Evolutionary conservation across 2,113 vertebrate species (phyloP), one percentile per base, ranked within the genome.

Genomic region (Tichodroma muraria): DNA sequence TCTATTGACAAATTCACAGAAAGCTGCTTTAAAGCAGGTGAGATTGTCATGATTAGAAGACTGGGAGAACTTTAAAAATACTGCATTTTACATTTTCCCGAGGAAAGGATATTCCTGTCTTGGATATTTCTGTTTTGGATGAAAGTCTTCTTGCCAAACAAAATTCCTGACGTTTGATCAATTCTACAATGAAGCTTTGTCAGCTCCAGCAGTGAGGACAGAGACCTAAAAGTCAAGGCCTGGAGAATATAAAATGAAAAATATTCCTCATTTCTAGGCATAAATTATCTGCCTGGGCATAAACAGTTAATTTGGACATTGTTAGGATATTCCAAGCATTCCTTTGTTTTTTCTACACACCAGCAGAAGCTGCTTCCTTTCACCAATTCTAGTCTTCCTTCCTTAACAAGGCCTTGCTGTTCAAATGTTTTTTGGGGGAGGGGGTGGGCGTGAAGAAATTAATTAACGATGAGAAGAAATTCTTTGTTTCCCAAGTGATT

Each of bases 371-470:
- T 52, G 6, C 19, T 66, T 65, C 22, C 23, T 47, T 28, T 63
- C 45, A 15, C 16, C 20, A 64, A 0, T 49, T n/a, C 8, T 16
- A 54, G 10, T 4, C 47, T 52, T 45, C 42, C 21, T 79, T 59
- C 33, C 18, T 54, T 40, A 54, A 5, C 17, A 8, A 1, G 8
- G 10, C 15, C 28, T 28, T 37, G 35, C 3, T 79, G 25, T 40
- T 30, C 18, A 37, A 31, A 35, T 0, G 0, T 2, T 33, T 69
- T 76, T 5, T 10, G 11, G 18, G 27, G 31, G 24, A 15, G 3
- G 2, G 11, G 4, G 5, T 22, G 8, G 7, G 2, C 30, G 10
- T 49, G n/a, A 90, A 30, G 10, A 68, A 38, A 42, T 37, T 9
- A 59, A 31, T 28, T 17, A 37, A 27, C n/a, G 37, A 72, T 18